A percentile compares a stretch with the other conserved stretches of the same genome.
Conservation (phyloP, 2,113 vertebrate genomes). For the Thalassarche chlororhynchos region DNA sequence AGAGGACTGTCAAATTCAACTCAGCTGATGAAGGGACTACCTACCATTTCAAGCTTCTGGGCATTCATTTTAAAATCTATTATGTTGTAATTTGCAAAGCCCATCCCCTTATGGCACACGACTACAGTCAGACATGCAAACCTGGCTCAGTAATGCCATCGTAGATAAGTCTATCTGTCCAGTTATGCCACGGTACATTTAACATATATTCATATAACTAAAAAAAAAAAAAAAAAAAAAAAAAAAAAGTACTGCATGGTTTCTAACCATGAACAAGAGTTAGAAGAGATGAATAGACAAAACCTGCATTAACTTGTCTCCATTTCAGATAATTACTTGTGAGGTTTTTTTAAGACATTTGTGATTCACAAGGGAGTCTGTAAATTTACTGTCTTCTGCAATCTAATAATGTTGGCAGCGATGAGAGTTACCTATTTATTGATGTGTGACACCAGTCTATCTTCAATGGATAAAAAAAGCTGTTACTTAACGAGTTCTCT, state of each 20-base stretch:
- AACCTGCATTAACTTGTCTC: slow-evolving; percentile 39
- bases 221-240: not conserved
- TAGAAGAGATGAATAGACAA: not conserved
- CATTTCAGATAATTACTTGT: slow-evolving; percentile 65
- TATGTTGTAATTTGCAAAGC: not conserved
- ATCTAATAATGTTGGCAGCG: slow-evolving; percentile 59
- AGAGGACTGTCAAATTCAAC: not conserved
- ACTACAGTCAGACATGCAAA: not conserved
- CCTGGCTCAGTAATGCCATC: not conserved
- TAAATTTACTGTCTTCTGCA: slow-evolving; percentile 63
- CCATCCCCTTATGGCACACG: not conserved
- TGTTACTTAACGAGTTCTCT: slow-evolving; percentile 29
- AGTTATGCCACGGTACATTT: not conserved
- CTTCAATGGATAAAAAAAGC: slow-evolving; percentile 36
- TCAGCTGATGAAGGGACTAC: not conserved
- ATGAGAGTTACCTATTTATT: slow-evolving; percentile 65
- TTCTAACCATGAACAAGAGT: not conserved
- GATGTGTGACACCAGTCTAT: slow-evolving; percentile 57
- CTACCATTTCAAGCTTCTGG: not conserved
- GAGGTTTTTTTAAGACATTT: slow-evolving; percentile 50
- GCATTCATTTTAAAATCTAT: not conserved
- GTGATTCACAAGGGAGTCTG: slow-evolving; percentile 61
- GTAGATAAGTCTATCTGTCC: not conserved
- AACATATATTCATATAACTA: not conserved
- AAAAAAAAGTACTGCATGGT: not conserved